These are phyloP conservation scores for Rana temporaria DNA, from an alignment of 2,113 vertebrate species.

Conservation along the genomic window DNA sequence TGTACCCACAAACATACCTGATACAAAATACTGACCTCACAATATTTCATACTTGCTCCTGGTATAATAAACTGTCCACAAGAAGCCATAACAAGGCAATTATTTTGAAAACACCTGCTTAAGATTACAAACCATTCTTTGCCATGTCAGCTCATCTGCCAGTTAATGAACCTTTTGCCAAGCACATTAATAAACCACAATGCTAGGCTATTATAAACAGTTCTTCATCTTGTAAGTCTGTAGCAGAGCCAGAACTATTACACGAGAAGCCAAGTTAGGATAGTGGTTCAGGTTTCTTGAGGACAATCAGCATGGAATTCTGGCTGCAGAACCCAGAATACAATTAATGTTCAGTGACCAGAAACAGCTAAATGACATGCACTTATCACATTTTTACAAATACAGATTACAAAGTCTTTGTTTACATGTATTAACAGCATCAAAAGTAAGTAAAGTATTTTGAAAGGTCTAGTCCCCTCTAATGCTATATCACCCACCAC, in stretches of 20 bases:
- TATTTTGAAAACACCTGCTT: conserved; percentile 11
- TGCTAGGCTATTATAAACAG: conserved; percentile 39
- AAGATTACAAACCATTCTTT: conserved; percentile 34
- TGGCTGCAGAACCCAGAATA: background rate
- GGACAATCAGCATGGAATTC: conserved; percentile 24
- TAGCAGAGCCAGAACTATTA: conserved; percentile 24
- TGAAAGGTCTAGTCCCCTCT: no score
- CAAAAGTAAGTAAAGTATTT: no score
- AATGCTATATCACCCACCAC: no score
- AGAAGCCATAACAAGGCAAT: background rate
- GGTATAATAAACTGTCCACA: conserved; percentile 7
- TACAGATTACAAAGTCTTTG: background rate
- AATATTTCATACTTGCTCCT: background rate
- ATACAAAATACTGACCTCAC: no score
- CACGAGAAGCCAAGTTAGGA: conserved; percentile 25
- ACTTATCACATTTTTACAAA: background rate
- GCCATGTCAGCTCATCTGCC: conserved; percentile 29
- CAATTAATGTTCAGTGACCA: background rate
- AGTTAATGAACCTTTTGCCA: conserved; percentile 31
- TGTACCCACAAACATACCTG: no score
- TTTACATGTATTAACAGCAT: no score
- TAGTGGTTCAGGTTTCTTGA: conserved; percentile 37
- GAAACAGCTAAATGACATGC: background rate
- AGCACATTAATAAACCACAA: conserved; percentile 20
- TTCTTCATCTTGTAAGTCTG: conserved; percentile 30